These are phyloP conservation scores for Nomada flava DNA, from an alignment of 2,888 invertebrate genomes.

Conservation along the genomic window DNA sequence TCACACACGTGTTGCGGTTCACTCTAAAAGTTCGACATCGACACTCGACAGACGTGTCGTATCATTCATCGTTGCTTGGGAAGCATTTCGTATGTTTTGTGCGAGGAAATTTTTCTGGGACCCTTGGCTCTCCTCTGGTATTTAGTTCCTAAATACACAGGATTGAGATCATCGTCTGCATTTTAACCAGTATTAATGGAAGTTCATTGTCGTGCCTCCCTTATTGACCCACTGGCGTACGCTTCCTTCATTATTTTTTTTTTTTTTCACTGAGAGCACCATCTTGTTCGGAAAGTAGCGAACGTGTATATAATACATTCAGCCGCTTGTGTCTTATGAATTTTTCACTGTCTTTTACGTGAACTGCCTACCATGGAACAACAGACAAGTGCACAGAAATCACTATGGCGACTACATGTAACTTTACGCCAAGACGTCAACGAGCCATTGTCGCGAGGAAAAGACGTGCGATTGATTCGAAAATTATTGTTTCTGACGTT, in stretches of 20 bases:
- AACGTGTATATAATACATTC: slow-evolving; percentile 39
- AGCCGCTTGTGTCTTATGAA: slow-evolving; percentile 59
- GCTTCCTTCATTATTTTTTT: not conserved
- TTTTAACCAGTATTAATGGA: slow-evolving; percentile 47
- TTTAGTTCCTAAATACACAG: slow-evolving; percentile 60
- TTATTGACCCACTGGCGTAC: slow-evolving; percentile 43
- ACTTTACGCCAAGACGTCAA: slow-evolving; percentile 31
- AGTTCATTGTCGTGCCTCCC: slow-evolving; percentile 46
- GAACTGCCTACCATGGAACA: slow-evolving; percentile 53
- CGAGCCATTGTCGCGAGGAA: slow-evolving; percentile 7
- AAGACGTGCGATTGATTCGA: slow-evolving; percentile 28
- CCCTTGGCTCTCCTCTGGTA: slow-evolving; percentile 20
- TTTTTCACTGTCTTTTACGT: slow-evolving; percentile 37
- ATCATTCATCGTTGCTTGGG: not conserved
- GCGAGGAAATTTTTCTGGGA: not conserved
- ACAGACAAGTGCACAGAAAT: slow-evolving; percentile 4
- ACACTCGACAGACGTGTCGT: not conserved
- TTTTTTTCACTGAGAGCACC: not conserved
- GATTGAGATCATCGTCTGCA: slow-evolving; percentile 50
- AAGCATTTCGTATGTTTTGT: not conserved
- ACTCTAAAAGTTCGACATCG: too few species aligned
- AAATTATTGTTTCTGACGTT: not conserved
- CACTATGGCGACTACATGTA: not conserved
- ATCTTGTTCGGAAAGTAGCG: slow-evolving; percentile 20
- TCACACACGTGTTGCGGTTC: not conserved